Evolutionary conservation across 2,888 invertebrate genomes (phyloP), one percentile per base, ranked within the genome.

Genomic region (Agrochola circellaris): DNA sequence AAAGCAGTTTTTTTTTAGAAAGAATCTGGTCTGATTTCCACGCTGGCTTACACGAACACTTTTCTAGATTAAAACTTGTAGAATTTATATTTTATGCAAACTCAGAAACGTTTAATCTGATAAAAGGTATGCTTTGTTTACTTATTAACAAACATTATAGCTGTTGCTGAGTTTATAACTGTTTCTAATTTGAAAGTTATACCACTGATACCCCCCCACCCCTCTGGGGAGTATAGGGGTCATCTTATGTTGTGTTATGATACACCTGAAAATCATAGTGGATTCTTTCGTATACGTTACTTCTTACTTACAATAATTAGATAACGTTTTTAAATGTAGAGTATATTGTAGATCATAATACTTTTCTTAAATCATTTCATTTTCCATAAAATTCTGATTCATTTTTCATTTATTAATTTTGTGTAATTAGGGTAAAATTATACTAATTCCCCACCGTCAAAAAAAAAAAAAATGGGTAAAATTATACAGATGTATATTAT

Each of bases 21-120:
- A 26, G 30, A 60, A 13, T 30, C 30, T 20, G 26, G 11, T 58
- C 2, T 56, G 26, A 15, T 61, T 75, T 82, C 17, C 42, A 42
- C 13, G 17, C 56, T 23, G 56, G 45, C 66, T 61, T 69, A 69
- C 48, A 34, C 17, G 26, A 70, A 82, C 69, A 80, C 77, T 80
- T 82, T 70, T 51, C 82, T 61, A 61, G 61, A 80, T 80, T 80
- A 80, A 82, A 80, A 80, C 79, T 75, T 80, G 38, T 20, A 75
- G 15, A 75, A 75, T 48, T 82, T 79, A 66, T 42, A 51, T 42
- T 66, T 66, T 70, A 66, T 82, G 56, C 48, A 76, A 70, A 61
- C 69, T 68, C 54, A 68, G 23, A n/a, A 69, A n/a, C 82, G 34
- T 66, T 70, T 82, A 82, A 82, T 80, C 23, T 23, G n/a, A 75